phyloP scores from a whole-genome alignment of 2,797 vertebrate species.

The Molossus molossus region DNA sequence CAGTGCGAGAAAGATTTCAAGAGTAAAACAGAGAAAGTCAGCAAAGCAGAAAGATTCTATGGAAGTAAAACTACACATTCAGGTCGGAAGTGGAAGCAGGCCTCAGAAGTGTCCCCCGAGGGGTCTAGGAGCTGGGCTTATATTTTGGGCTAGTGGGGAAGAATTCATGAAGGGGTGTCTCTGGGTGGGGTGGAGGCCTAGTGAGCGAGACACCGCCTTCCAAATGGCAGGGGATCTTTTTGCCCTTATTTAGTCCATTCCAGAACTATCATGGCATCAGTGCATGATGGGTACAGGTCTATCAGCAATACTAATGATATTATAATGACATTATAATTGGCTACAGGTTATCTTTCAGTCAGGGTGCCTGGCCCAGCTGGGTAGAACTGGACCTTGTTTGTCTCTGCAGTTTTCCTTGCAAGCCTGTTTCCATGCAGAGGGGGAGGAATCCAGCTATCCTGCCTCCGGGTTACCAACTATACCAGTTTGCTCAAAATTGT shows the following conservation, averaged over 20 bases:
- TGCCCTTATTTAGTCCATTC: background rate
- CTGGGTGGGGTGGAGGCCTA: background rate
- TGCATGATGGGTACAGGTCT: background rate
- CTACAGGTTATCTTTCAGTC: background rate
- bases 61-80: background rate
- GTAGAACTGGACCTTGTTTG: background rate
- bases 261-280: background rate
- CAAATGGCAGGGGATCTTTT: background rate
- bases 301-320: background rate
- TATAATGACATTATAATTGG: background rate
- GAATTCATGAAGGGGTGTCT: background rate
- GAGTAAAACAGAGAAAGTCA: background rate
- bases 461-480: background rate
- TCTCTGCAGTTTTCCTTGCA: background rate
- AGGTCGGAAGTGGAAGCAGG: background rate
- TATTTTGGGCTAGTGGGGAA: background rate
- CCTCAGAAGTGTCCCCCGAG: background rate
- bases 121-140: background rate
- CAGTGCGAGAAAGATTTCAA: background rate
- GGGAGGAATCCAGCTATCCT: background rate
- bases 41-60: background rate
- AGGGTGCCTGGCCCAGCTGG: background rate
- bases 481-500: background rate
- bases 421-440: background rate
- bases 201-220: background rate